Evolutionary conservation across 2,888 invertebrate species (phyloP).

Genomic region (Chouioia cunea): DNA sequence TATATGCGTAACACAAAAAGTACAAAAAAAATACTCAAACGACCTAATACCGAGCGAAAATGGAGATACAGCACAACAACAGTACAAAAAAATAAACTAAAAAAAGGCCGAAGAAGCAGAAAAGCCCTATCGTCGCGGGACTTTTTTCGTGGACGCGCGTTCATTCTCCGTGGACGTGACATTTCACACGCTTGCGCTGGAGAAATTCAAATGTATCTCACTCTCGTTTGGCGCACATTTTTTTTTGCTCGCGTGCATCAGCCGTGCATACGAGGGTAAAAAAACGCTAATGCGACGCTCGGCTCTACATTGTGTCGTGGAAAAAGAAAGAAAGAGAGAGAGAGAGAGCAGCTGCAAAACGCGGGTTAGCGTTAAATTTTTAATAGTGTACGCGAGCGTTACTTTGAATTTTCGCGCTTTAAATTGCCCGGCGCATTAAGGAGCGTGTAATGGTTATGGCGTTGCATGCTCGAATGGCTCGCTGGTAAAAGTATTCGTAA

Average conservation of each 20-base stretch:
- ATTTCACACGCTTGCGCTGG: neutral
- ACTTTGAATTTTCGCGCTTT: conserved; percentile 39
- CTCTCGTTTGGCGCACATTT: conserved; percentile 32
- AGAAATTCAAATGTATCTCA: conserved; percentile 42
- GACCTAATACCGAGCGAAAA: conserved; percentile 28
- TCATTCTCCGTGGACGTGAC: conserved; percentile 12
- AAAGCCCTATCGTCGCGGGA: conserved; percentile 30
- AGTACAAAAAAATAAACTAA: neutral
- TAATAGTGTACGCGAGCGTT: conserved; percentile 25
- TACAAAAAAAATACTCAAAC: conserved; percentile 11
- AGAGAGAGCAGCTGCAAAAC: conserved; percentile 6
- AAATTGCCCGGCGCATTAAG: conserved; percentile 35
- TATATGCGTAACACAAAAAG: too few relatives aligned
- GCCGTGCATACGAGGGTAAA: conserved; percentile 9
- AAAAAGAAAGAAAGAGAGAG: conserved; percentile 2
- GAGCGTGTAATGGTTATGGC: conserved; percentile 19
- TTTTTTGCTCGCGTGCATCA: conserved; percentile 13
- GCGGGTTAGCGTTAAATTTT: conserved; percentile 33
- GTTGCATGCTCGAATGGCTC: conserved; percentile 13
- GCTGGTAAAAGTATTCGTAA: neutral
- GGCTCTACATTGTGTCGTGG: neutral
- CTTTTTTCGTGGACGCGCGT: conserved; percentile 16
- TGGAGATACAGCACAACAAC: neutral
- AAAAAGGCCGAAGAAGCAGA: neutral
- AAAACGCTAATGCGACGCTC: conserved; percentile 33